Percentiles rank a stretch among this genome's conserved stretches.
These are phyloP conservation scores for Mastomys coucha DNA, from an alignment of 2,113 vertebrate species.

Conservation along the genomic window DNA sequence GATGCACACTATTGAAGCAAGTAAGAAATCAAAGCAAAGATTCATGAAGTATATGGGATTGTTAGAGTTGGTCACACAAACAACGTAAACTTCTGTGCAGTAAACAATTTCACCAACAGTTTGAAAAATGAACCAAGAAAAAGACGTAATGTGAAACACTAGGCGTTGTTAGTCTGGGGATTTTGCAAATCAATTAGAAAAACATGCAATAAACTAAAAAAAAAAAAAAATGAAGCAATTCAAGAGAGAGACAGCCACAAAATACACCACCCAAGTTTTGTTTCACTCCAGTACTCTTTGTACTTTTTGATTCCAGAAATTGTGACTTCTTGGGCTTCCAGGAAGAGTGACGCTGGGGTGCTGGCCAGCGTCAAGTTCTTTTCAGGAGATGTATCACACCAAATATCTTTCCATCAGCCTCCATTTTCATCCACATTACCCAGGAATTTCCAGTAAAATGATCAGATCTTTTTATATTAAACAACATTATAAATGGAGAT, in stretches of 20 bases:
- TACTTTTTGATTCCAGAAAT: neutral
- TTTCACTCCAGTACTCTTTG: neutral
- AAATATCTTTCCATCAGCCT: neutral
- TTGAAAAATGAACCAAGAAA: slow-evolving; percentile 17
- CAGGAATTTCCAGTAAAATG: slow-evolving; percentile 53
- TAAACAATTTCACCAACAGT: neutral
- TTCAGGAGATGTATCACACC: neutral
- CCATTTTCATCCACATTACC: neutral
- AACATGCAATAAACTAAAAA: neutral
- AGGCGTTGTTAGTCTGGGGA: slow-evolving; percentile 19
- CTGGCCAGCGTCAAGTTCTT: neutral
- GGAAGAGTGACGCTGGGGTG: neutral
- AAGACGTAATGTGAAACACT: neutral
- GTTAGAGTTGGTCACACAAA: neutral
- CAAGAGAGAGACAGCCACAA: neutral
- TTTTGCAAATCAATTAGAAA: slow-evolving; percentile 45
- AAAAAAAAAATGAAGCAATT: neutral
- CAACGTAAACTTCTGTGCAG: neutral
- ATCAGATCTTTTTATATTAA: slow-evolving; percentile 17
- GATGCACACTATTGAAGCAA: neutral
- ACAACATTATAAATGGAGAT: neutral
- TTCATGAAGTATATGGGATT: neutral
- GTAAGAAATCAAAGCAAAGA: slow-evolving; percentile 31
- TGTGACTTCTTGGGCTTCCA: neutral
- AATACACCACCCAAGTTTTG: neutral